phyloP scores from a whole-genome alignment of 2,888 invertebrate species.

The Odontocerum albicorne region DNA sequence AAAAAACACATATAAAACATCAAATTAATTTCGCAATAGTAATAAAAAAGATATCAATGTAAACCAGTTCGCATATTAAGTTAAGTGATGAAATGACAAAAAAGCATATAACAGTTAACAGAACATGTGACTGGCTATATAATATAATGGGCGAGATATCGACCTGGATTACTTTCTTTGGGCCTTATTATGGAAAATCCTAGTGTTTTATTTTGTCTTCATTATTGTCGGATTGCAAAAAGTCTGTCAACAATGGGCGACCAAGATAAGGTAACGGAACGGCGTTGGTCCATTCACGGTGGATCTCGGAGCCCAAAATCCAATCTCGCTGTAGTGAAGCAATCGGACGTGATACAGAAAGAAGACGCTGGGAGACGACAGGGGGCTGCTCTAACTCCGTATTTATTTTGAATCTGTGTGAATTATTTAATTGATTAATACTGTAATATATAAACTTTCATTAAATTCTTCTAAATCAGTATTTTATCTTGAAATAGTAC shows the following conservation, averaged over 20 bases:
- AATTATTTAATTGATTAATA: too few species aligned
- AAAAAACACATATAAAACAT: too few species aligned
- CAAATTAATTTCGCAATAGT: too few species aligned
- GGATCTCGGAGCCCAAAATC: conserved; percentile 1
- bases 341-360: conserved; percentile 11
- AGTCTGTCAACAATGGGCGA: conserved; percentile 2
- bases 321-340: conserved; percentile 11
- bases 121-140: background rate
- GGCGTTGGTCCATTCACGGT: background rate
- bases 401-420: too few species aligned
- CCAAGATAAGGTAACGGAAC: conserved; percentile 11
- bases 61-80: too few species aligned
- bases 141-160: background rate
- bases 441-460: too few species aligned
- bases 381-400: too few species aligned
- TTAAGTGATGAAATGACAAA: too few species aligned
- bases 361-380: background rate
- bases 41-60: too few species aligned
- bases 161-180: conserved; percentile 14
- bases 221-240: background rate
- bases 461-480: too few species aligned
- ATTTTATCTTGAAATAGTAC: too few species aligned
- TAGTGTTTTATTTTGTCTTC: background rate
- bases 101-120: too few species aligned
- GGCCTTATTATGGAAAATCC: conserved; percentile 1